A percentile compares a stretch with the other conserved stretches of the same genome.
Conservation (phyloP, 2,113 vertebrate genomes). For the Pogonocichla stellata region DNA sequence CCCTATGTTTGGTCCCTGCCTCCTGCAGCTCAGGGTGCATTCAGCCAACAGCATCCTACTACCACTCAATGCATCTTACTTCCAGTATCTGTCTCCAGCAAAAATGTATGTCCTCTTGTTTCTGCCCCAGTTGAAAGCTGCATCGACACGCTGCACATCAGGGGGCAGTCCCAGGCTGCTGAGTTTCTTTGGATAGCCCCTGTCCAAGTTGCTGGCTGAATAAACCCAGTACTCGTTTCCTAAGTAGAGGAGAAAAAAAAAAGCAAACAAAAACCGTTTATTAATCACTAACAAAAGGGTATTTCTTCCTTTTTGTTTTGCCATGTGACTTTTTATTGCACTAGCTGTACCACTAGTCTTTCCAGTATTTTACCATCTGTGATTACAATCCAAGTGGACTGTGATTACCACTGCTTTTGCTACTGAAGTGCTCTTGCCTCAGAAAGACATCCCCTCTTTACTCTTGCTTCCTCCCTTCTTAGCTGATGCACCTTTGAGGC, state of each 20-base stretch:
- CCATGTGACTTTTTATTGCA: neutral
- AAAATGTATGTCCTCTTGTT: constrained; percentile 96
- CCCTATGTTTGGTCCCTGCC: neutral
- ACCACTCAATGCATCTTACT: constrained; percentile 70
- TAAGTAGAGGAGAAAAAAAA: constrained; percentile 25
- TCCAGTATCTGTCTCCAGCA: constrained; percentile 93
- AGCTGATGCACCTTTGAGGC: neutral
- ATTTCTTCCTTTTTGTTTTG: neutral
- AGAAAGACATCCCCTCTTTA: neutral
- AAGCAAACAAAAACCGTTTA: neutral
- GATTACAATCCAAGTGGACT: neutral
- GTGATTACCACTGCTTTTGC: neutral
- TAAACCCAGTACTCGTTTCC: constrained; percentile 94
- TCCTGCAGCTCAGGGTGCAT: neutral
- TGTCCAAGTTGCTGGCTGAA: constrained; percentile 86
- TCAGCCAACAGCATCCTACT: neutral
- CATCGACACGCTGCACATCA: constrained; percentile 84
- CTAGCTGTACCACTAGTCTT: neutral
- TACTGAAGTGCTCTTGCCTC: neutral
- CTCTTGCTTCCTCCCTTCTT: neutral
- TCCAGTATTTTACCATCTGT: neutral
- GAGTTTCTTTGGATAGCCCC: constrained; percentile 90
- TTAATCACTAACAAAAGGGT: neutral
- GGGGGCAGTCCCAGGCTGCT: constrained; percentile 85
- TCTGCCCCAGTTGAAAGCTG: constrained; percentile 92